These are phyloP conservation scores for Venusia cambrica DNA, from an alignment of 2,888 invertebrate species.

Conservation along the genomic window DNA sequence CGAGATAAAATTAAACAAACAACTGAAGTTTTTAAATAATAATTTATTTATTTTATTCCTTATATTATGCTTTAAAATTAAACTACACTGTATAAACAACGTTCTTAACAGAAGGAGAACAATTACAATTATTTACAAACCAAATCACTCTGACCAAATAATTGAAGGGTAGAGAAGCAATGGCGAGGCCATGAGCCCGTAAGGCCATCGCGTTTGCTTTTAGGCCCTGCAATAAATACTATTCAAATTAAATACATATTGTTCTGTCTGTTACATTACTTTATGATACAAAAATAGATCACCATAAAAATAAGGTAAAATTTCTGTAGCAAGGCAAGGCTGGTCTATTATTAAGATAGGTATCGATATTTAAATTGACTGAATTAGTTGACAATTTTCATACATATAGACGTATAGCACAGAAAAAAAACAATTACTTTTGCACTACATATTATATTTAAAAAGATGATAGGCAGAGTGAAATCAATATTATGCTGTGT, in stretches of 20 bases:
- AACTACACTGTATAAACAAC: conserved; percentile 68
- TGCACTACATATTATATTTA: too few species aligned
- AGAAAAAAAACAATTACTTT: too few species aligned
- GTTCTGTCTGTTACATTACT: conserved; percentile 26
- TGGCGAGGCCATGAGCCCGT: too few species aligned
- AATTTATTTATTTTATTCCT: conserved; percentile 77
- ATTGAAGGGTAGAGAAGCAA: too few species aligned
- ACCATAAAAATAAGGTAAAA: conserved; percentile 39
- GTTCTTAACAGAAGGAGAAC: conserved; percentile 47
- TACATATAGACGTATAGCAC: too few species aligned
- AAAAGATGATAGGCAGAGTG: too few species aligned
- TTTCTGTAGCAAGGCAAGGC: conserved; percentile 18
- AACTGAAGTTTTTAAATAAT: conserved; percentile 67
- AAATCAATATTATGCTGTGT: too few species aligned
- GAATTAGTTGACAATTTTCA: conserved; percentile 1
- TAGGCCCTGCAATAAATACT: too few species aligned
- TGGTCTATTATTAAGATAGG: conserved; percentile 1
- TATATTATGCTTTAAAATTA: conserved; percentile 64
- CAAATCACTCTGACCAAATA: conserved; percentile 10
- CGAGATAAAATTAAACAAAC: conserved; percentile 28
- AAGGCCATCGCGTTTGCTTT: too few species aligned
- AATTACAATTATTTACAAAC: conserved; percentile 68
- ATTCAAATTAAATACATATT: conserved; percentile 29
- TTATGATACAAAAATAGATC: conserved; percentile 47
- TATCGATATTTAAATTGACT: conserved; percentile 21